Evolutionary conservation across 2,113 vertebrate genomes (phyloP), one percentile per base, ranked within the genome.

Genomic region (Esox niger): DNA sequence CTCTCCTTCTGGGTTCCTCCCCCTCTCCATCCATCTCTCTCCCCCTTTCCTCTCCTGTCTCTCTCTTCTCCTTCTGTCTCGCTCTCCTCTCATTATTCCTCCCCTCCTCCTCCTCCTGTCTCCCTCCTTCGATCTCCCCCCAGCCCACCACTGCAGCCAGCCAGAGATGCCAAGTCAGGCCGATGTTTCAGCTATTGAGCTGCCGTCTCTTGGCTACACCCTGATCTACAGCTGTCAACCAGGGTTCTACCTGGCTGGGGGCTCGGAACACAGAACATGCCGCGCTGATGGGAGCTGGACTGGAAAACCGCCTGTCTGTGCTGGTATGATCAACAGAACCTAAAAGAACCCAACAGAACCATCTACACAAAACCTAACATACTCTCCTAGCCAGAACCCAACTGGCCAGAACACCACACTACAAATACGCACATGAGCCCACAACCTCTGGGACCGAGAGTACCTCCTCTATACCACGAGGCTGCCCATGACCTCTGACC

Each of bases 221-320:
- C 88, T 99, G 86, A 95, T 99, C 89, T 98, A 99, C 78, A 95
- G 95, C 13, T 98, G 97, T 77, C 97, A 99, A 90, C 87, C 93
- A 0, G 94, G 96, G 32, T 99, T 93, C 90, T 98, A 97, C 71
- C 92, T 99, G 84, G 94, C 93, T 0, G 95, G 94, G 1, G 97
- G 97, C 52, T 99, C 97, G 0, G 97, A 99, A 80, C 97, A 99
- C 80, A 93, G 97, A 26, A 99, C 97, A 73, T 98, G 97, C 89
- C 93, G 94, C 73, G 91, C 96, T 0, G 97, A 99, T 0, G 96
- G 97, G 80, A 98, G 95, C 91, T 99, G 97, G 97, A 97, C 97
- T 0, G 97, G 97, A 27, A 99, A 99, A n/a, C 93, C 93, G 0
- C 96, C 97, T 0, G 75, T 95, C 26, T 98, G 97, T 90, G 88